These are phyloP conservation scores for Drosophila greeni DNA, from an alignment of 2,888 invertebrate genomes.

Conservation along the genomic window DNA sequence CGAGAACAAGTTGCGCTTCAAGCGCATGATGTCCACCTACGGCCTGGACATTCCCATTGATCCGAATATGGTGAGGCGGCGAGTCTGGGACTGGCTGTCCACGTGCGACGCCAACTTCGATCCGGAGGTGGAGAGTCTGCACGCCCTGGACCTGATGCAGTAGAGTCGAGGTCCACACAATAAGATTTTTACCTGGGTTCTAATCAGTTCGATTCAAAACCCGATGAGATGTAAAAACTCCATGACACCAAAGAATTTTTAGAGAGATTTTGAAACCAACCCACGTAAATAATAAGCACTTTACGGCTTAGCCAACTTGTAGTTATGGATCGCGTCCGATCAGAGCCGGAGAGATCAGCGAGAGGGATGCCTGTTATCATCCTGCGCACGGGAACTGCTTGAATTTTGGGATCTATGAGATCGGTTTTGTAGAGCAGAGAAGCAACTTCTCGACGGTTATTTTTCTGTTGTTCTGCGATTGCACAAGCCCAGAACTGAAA, in stretches of 20 bases:
- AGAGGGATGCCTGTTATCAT: conserved; percentile 6
- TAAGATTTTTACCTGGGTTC: conserved; percentile 9
- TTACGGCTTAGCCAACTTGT: conserved; percentile 13
- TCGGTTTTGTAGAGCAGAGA: conserved; percentile 39
- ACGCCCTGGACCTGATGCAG: conserved; percentile 67
- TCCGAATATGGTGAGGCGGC: conserved; percentile 81
- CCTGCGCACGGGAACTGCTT: conserved; percentile 10
- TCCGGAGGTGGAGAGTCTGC: conserved; percentile 75
- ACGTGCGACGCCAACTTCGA: conserved; percentile 80
- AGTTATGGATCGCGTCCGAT: conserved; percentile 7
- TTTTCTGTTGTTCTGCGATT: conserved; percentile 35
- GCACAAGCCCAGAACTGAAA: conserved; percentile 39
- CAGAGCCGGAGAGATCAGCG: not conserved
- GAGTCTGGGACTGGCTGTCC: conserved; percentile 85
- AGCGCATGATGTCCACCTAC: conserved; percentile 81
- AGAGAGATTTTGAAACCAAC: conserved; percentile 11
- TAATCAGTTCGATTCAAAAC: not conserved
- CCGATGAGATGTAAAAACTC: not conserved
- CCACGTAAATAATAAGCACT: conserved; percentile 4
- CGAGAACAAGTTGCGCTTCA: conserved; percentile 81
- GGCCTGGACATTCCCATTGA: conserved; percentile 84
- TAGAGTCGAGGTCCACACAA: conserved; percentile 31
- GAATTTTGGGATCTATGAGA: conserved; percentile 46
- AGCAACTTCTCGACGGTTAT: conserved; percentile 22
- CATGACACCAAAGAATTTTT: conserved; percentile 10